Base-by-base conservation (phyloP, 2,888 invertebrate genomes). In the Trachelus tabidus region DNA sequence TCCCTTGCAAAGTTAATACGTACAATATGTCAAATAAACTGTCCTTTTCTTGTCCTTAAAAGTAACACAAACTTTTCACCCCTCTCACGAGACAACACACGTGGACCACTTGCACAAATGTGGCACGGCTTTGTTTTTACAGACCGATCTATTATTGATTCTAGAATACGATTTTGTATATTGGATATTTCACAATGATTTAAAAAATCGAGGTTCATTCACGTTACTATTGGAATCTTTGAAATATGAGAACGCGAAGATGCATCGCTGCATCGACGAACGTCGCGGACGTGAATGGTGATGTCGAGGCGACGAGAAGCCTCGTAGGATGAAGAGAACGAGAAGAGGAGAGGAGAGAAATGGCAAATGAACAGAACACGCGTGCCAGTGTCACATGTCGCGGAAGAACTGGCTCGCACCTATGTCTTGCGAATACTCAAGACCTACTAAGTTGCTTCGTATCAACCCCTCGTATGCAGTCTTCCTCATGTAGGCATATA, bases 1-100 rank as follows among this genome's bases (percentile, higher is more conserved):
- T 15, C 56, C 23, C 6, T 56, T 9, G 56, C 6, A 56, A 37
- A 81, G 79, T 80, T 81, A 81, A 79, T 30, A 35, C 74, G 12
- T 35, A 73, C 11, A 73, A 23, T 34, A 33, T 12, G 35, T 34
- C 11, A 9, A 35, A 73, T 0, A n/a, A 35, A 9, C 9, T 23
- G 6, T 23, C 9, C 6, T 40, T 3, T 6, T 56, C 23, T 56
- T 15, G 23, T 23, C 9, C 9, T 56, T 23, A 9, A 23, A 56
- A 56, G 23, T 56, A 56, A 23, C 23, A 56, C 23, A 15, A 56
- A 56, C 56, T 23, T 23, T 6, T 56, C 56, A 56, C 56, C 56
- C 56, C 56, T 56, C 9, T 56, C 56, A 9, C 2, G 9, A 56
- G 23, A 23, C 23, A 23, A 56, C 6, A 56, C 56, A 56, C 56